Conservation (phyloP, 1,140 invertebrate species). For the Cylas formicarius region DNA sequence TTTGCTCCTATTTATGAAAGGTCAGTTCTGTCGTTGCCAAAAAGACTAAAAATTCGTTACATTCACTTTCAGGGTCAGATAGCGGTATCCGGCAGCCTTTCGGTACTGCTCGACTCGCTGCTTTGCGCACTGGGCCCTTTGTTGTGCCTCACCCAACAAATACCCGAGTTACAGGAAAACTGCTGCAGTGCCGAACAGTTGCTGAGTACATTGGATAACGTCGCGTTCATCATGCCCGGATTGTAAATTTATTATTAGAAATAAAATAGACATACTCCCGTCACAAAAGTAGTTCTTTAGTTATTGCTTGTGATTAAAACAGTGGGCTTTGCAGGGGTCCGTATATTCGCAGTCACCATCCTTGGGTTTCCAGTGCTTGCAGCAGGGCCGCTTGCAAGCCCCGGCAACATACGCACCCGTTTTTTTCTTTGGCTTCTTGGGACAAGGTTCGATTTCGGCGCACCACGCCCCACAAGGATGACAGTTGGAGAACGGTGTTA, state of each 20-base stretch:
- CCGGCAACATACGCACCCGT: conserved; percentile 21
- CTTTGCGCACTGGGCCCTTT: conserved; percentile 88
- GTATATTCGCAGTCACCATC: conserved; percentile 36
- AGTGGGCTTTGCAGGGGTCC: conserved; percentile 36
- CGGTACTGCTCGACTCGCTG: conserved; percentile 88
- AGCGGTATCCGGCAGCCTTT: conserved; percentile 87
- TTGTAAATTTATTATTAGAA: conserved; percentile 50
- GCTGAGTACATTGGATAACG: conserved; percentile 80
- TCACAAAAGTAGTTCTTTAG: background rate
- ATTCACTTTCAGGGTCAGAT: conserved; percentile 69
- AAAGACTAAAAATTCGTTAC: background rate
- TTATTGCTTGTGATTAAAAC: conserved; percentile 38
- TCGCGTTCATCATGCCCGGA: conserved; percentile 95
- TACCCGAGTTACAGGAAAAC: conserved; percentile 62
- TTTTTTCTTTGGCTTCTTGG: conserved; percentile 30
- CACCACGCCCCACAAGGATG: conserved; percentile 32
- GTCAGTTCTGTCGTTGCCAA: too few relatives aligned
- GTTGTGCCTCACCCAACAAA: conserved; percentile 77
- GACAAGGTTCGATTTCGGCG: conserved; percentile 32
- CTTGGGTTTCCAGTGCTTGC: conserved; percentile 36
- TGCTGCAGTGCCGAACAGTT: conserved; percentile 64
- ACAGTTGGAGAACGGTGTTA: conserved; percentile 28
- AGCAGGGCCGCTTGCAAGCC: conserved; percentile 33
- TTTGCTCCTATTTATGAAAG: too few relatives aligned
- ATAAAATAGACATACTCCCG: background rate